Conservation (phyloP, 2,797 vertebrate species). For the Alfaro cultratus region DNA sequence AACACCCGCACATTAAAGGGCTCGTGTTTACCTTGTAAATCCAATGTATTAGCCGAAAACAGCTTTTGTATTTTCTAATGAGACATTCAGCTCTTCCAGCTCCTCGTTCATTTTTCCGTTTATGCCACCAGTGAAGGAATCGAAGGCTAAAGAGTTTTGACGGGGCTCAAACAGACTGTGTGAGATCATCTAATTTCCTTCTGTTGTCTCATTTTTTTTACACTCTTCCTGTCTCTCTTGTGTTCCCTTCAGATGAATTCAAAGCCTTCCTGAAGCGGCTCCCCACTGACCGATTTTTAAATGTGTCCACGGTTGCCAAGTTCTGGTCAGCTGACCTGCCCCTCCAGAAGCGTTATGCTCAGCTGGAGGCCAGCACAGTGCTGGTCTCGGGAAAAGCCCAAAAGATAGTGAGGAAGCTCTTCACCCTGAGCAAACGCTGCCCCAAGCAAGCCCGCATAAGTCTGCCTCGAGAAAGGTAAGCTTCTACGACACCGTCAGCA, state of each 20-base stretch:
- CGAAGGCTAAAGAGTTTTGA: conserved; percentile 17
- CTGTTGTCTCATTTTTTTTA: neutral
- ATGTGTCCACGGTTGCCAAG: conserved; percentile 88
- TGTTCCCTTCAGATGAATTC: conserved; percentile 87
- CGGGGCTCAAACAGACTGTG: conserved; percentile 10
- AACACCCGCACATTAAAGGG: conserved; percentile 39
- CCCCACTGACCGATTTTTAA: conserved; percentile 90
- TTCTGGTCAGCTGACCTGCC: conserved; percentile 88
- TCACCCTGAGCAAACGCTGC: conserved; percentile 95
- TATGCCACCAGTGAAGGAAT: conserved; percentile 14
- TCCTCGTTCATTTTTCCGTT: conserved; percentile 35
- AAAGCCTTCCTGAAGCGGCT: conserved; percentile 91
- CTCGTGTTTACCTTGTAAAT: conserved; percentile 55
- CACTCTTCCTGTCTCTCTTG: conserved; percentile 7
- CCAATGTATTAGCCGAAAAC: conserved; percentile 55
- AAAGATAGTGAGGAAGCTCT: conserved; percentile 90
- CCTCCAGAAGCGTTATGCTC: conserved; percentile 91
- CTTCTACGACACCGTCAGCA: neutral
- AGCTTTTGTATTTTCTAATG: conserved; percentile 41
- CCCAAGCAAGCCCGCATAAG: conserved; percentile 90
- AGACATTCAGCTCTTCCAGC: conserved; percentile 28
- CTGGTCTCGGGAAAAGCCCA: conserved; percentile 88
- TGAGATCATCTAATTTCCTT: conserved; percentile 13
- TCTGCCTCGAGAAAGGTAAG: conserved; percentile 92
- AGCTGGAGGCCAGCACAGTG: conserved; percentile 87